These are phyloP conservation scores for Megamerina dolium DNA, from an alignment of 2,888 invertebrate genomes.

Conservation along the genomic window DNA sequence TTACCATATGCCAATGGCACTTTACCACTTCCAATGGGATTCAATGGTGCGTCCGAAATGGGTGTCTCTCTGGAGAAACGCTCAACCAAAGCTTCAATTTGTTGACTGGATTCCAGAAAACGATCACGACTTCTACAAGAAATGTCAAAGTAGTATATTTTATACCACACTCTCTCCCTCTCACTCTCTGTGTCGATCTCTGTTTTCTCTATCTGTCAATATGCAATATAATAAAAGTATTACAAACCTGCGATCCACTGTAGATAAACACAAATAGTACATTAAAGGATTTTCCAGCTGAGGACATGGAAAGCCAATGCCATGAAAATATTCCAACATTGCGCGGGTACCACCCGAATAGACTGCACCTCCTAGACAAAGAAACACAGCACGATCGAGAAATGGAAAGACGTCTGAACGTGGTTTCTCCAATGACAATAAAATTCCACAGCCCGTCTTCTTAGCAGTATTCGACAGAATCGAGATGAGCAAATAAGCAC, in stretches of 20 bases:
- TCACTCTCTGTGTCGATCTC: too few relatives aligned
- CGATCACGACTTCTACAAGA: conserved; percentile 67
- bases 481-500: conserved; percentile 90
- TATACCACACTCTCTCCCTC: too few relatives aligned
- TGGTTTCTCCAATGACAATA: conserved; percentile 89
- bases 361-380: conserved; percentile 87
- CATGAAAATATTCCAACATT: conserved; percentile 90
- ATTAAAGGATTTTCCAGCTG: conserved; percentile 96
- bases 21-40: conserved; percentile 57
- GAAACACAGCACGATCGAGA: conserved; percentile 81
- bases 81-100: conserved; percentile 85
- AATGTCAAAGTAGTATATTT: conserved; percentile 20
- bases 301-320: conserved; percentile 94
- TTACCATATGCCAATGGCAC: conserved; percentile 70
- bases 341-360: conserved; percentile 87
- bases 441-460: conserved; percentile 83
- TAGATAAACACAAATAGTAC: conserved; percentile 74
- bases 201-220: too few relatives aligned
- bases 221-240: not conserved
- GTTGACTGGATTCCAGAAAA: conserved; percentile 88
- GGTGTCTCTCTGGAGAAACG: conserved; percentile 84
- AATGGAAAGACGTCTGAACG: conserved; percentile 93
- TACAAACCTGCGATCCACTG: conserved; percentile 54
- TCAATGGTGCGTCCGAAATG: conserved; percentile 56
- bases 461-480: conserved; percentile 86